A percentile compares a stretch with the other conserved stretches of the same genome.
Evolutionary conservation across 1,140 invertebrate genomes (phyloP).

Genomic region (Eumaeus atala): DNA sequence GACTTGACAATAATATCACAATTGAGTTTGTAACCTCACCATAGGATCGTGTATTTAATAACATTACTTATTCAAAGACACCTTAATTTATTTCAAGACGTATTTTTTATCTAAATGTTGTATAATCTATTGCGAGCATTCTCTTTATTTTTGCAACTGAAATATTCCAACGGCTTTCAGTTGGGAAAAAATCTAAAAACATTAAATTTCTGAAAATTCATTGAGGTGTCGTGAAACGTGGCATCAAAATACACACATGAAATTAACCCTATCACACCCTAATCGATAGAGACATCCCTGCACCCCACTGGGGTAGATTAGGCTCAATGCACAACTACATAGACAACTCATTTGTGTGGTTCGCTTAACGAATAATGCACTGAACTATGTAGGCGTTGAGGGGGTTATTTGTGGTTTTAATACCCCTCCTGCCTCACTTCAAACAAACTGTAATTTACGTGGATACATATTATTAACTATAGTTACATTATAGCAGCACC

Average conservation of each 20-base stretch:
- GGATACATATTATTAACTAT: not conserved
- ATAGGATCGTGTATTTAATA: no score
- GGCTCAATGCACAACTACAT: conserved; percentile 56
- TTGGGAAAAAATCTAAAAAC: no score
- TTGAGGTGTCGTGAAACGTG: not conserved
- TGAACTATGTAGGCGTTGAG: conserved; percentile 24
- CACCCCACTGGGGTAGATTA: conserved; percentile 46
- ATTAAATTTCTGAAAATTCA: no score
- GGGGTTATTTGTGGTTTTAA: conserved; percentile 6
- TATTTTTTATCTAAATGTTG: no score
- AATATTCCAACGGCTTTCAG: no score
- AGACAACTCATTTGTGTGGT: conserved; percentile 38
- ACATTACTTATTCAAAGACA: no score
- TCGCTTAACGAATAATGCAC: conserved; percentile 60
- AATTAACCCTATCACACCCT: conserved; percentile 35
- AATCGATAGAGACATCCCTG: conserved; percentile 47
- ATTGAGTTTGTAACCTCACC: no score
- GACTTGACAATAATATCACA: no score
- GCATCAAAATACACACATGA: conserved; percentile 29
- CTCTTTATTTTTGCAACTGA: no score
- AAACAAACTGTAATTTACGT: conserved; percentile 12
- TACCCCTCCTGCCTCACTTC: conserved; percentile 4
- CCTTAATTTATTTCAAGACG: no score
- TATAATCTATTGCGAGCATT: no score
- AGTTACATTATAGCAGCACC: no score